A percentile compares a stretch with the other conserved stretches of the same genome.
Evolutionary conservation across 2,797 vertebrate genomes (phyloP).

Genomic region (Peromyscus eremicus): DNA sequence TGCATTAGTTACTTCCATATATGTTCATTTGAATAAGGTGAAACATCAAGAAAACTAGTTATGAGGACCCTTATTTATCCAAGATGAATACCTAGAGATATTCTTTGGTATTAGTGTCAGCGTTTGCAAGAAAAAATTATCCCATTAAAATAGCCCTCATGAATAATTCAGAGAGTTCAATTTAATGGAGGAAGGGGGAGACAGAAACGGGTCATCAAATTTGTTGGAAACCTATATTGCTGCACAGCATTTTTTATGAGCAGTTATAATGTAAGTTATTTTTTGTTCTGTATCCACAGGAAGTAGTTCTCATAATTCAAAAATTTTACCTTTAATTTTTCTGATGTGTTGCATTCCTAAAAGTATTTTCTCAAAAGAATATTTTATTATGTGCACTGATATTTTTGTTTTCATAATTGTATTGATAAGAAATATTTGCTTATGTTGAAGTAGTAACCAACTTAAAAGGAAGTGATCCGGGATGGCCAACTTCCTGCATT

Average conservation of each 20-base stretch:
- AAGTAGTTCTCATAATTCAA: constrained; percentile 42
- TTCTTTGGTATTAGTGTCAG: constrained; percentile 89
- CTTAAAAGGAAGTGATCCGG: not conserved
- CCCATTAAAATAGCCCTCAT: constrained; percentile 88
- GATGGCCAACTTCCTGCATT: not conserved
- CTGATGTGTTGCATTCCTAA: constrained; percentile 5
- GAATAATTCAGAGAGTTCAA: constrained; percentile 88
- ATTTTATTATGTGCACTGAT: not conserved
- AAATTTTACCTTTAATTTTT: constrained; percentile 27
- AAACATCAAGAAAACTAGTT: constrained; percentile 86
- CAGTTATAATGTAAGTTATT: constrained; percentile 67
- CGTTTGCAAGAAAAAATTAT: constrained; percentile 88
- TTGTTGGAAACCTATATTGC: constrained; percentile 80
- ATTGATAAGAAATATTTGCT: not conserved
- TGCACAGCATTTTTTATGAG: constrained; percentile 68
- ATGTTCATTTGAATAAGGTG: constrained; percentile 84
- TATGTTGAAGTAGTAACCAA: not conserved
- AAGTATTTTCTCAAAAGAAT: constrained; percentile 31
- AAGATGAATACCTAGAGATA: constrained; percentile 89
- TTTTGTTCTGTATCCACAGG: constrained; percentile 68
- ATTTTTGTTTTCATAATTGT: not conserved
- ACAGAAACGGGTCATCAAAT: constrained; percentile 88
- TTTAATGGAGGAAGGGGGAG: constrained; percentile 86
- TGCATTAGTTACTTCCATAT: constrained; percentile 72
- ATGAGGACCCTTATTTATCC: constrained; percentile 86